Evolutionary conservation across 2,797 vertebrate species (phyloP).

Genomic region (Sandelia bainsii): DNA sequence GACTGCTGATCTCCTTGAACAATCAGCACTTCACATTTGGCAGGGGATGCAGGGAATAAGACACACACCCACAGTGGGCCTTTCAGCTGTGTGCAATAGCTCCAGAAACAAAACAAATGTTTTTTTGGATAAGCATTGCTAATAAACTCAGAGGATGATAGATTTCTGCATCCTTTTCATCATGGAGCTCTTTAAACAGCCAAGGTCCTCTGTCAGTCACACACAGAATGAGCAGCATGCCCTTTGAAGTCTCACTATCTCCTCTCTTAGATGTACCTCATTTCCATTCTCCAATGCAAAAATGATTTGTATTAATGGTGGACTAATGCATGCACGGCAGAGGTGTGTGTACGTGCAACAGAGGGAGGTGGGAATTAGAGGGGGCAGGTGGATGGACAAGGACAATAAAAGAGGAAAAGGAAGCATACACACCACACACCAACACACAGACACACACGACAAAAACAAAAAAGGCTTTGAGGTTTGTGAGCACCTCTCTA

Average conservation of each 20-base stretch:
- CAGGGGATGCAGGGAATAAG: conserved; percentile 60
- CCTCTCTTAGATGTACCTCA: conserved; percentile 79
- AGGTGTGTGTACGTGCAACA: conserved; percentile 31
- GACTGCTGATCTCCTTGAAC: conserved; percentile 65
- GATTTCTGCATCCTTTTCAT: conserved; percentile 82
- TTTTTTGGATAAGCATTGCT: conserved; percentile 74
- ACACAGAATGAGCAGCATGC: conserved; percentile 57
- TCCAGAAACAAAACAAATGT: conserved; percentile 70
- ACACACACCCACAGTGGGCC: conserved; percentile 43
- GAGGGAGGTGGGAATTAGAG: conserved; percentile 47
- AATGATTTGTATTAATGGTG: conserved; percentile 80
- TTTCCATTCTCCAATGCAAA: conserved; percentile 82
- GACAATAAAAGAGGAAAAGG: conserved; percentile 63
- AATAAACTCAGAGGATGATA: conserved; percentile 76
- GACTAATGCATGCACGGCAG: conserved; percentile 75
- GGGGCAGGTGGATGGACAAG: conserved; percentile 65
- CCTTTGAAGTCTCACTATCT: conserved; percentile 82
- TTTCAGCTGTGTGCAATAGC: conserved; percentile 61
- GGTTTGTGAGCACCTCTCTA: conserved; percentile 69
- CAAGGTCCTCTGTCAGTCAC: conserved; percentile 76
- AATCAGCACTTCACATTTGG: conserved; percentile 76
- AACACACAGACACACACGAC: conserved; percentile 5
- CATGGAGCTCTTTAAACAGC: conserved; percentile 71
- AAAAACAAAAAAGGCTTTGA: conserved; percentile 68
- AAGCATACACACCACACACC: conserved; percentile 39